Percentiles rank a stretch among this genome's conserved stretches.
phyloP scores from a whole-genome alignment of 2,113 vertebrate species.

The Anas platyrhynchos region DNA sequence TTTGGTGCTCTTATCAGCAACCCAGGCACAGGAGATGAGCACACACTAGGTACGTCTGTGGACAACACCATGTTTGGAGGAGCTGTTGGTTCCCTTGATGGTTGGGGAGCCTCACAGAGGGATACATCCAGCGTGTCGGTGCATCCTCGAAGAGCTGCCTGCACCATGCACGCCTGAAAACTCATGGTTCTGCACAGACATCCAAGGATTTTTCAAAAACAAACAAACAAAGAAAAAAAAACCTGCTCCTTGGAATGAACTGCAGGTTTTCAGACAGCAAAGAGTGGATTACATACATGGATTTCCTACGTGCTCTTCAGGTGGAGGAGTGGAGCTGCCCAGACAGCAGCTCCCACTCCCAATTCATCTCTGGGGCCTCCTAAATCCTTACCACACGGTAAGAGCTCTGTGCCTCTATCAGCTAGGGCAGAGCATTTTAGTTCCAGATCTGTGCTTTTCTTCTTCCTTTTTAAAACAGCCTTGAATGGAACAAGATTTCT shows the following conservation, averaged over 20 bases:
- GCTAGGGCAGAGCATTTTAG: neutral
- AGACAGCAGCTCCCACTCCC: neutral
- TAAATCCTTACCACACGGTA: neutral
- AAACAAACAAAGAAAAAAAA: no score
- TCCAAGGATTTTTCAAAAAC: neutral
- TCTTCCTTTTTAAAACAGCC: neutral
- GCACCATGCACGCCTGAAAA: accelerated
- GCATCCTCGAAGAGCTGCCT: neutral
- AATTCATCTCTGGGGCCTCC: neutral
- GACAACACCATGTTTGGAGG: neutral
- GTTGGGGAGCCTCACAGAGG: neutral
- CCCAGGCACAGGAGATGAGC: neutral
- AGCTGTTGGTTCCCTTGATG: neutral
- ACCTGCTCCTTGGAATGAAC: neutral
- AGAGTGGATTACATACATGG: neutral
- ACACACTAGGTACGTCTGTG: neutral
- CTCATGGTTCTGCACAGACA: neutral
- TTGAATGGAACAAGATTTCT: neutral
- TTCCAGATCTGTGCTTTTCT: neutral
- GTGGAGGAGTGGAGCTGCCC: neutral
- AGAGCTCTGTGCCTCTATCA: neutral
- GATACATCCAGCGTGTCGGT: neutral
- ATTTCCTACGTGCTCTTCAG: neutral
- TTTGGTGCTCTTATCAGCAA: neutral
- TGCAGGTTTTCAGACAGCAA: neutral